Conservation (phyloP, 2,888 invertebrate species). For the Caradrina clavipalpis region DNA sequence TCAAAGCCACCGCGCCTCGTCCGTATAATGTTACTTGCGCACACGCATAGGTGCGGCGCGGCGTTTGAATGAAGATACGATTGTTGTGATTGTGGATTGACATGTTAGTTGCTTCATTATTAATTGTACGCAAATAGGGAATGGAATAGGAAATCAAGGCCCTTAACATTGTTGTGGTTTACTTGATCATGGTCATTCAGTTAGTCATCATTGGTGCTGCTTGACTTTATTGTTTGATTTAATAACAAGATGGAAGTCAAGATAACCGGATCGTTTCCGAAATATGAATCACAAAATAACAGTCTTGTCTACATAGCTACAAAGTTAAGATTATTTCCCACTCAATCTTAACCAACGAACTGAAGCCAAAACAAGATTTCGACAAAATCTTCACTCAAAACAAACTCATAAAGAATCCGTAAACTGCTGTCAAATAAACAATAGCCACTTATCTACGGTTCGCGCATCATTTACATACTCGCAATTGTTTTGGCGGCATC, state of each 20-base stretch:
- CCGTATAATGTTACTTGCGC: slow-evolving; percentile 58
- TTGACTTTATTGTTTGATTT: neutral
- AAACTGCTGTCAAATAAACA: slow-evolving; percentile 45
- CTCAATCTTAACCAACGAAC: neutral
- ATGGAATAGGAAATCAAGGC: neutral
- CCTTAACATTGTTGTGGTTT: slow-evolving; percentile 5
- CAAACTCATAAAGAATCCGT: slow-evolving; percentile 20
- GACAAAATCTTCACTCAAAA: slow-evolving; percentile 20
- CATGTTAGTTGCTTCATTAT: slow-evolving; percentile 56
- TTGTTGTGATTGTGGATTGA: slow-evolving; percentile 45
- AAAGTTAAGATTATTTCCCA: neutral
- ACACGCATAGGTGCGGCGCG: slow-evolving; percentile 42
- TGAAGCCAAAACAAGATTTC: slow-evolving; percentile 10
- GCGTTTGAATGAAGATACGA: slow-evolving; percentile 32
- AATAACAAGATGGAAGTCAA: neutral
- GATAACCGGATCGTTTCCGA: neutral
- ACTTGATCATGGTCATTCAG: slow-evolving; percentile 5
- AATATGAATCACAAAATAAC: neutral
- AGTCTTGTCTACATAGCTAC: neutral
- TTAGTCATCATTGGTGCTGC: neutral
- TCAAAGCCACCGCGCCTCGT: slow-evolving; percentile 73
- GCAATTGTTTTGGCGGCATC: slow-evolving; percentile 47
- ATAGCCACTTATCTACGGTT: slow-evolving; percentile 47
- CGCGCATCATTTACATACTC: slow-evolving; percentile 42
- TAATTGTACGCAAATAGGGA: slow-evolving; percentile 25